Evolutionary conservation across 2,113 vertebrate genomes (phyloP).

Genomic region (Entomyzon cyanotis): DNA sequence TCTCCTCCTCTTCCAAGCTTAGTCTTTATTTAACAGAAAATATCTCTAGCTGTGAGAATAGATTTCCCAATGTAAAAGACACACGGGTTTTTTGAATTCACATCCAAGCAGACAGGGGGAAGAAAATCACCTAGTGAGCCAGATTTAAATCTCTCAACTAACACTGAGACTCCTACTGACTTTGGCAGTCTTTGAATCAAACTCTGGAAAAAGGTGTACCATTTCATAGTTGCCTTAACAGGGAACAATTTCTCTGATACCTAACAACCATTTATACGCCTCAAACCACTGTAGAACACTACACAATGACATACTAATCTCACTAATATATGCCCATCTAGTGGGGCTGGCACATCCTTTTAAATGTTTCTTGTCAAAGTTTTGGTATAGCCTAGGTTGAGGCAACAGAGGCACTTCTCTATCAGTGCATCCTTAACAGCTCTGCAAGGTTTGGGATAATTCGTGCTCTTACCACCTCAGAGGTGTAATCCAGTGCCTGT

Average conservation of each 20-base stretch:
- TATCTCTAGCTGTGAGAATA: background rate
- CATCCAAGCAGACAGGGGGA: background rate
- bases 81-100: background rate
- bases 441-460: background rate
- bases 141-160: background rate
- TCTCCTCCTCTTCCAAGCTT: background rate
- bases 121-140: background rate
- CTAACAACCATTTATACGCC: background rate
- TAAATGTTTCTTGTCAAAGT: background rate
- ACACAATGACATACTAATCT: background rate
- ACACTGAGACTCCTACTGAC: background rate
- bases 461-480: fast-evolving
- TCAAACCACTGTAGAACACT: background rate
- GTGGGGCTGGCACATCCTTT: background rate
- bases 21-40: background rate
- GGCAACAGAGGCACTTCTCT: background rate
- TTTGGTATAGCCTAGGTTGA: background rate
- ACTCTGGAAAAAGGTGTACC: background rate
- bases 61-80: background rate
- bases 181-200: background rate
- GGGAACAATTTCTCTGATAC: background rate
- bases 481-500: background rate
- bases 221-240: background rate
- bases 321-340: background rate
- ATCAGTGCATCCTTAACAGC: background rate